Percentiles rank a stretch among this genome's conserved stretches.
Evolutionary conservation across 2,888 invertebrate species (phyloP).

Genomic region (Latheticus oryzae): DNA sequence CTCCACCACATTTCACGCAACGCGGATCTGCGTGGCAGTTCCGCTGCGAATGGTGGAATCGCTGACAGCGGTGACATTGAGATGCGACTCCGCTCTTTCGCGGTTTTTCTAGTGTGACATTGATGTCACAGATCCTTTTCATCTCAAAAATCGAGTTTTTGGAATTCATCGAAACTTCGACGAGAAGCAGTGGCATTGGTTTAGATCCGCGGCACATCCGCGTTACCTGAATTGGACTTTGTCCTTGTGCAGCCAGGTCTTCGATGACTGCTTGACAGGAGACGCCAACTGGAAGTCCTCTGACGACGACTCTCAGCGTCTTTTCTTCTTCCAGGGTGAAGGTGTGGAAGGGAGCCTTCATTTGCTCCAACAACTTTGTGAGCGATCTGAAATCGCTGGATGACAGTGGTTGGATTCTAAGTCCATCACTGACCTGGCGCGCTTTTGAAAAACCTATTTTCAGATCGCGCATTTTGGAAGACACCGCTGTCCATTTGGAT

Average conservation of each 20-base stretch:
- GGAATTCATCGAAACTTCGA: neutral
- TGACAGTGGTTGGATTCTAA: neutral
- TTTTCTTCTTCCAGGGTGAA: neutral
- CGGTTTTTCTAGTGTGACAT: neutral
- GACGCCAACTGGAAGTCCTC: neutral
- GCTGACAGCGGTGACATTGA: slow-evolving; percentile 12
- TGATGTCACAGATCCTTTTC: neutral
- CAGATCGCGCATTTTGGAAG: neutral
- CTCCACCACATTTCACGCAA: slow-evolving; percentile 11
- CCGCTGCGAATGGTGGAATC: slow-evolving; percentile 5
- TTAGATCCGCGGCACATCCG: neutral
- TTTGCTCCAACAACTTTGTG: neutral
- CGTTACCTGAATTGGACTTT: neutral
- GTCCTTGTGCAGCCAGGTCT: neutral
- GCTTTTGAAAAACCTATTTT: neutral
- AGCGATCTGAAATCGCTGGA: neutral
- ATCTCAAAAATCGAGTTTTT: neutral
- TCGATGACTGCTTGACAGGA: neutral
- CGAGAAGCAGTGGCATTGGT: neutral
- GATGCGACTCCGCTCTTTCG: neutral
- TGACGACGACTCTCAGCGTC: neutral
- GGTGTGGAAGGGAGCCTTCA: neutral
- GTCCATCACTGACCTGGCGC: neutral
- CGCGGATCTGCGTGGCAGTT: slow-evolving; percentile 4
- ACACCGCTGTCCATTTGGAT: neutral